Base-by-base conservation (phyloP, 2,797 vertebrate species). In the Falco novaeseelandiae region DNA sequence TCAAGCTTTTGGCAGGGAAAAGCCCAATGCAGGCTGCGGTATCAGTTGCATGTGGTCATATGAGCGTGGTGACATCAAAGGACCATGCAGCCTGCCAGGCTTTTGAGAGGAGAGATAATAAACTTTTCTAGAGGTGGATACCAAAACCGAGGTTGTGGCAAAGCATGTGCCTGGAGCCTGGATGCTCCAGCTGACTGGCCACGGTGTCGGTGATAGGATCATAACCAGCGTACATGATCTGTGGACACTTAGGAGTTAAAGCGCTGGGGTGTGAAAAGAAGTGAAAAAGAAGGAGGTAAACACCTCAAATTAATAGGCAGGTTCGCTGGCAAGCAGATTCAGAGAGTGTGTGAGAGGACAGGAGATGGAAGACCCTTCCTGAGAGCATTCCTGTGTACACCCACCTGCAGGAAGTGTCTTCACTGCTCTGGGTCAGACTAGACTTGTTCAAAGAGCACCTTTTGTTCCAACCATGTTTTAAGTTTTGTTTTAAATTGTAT, bases 391-490 rank as follows among this genome's bases (percentile, higher is more conserved):
- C 77, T 83, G 59, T 67, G 73, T 89, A 57, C 57, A 25, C 57
- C 73, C 46, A 66, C 81, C 65, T 86, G 54, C 51, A 94, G 94
- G 80, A 96, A 95, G 36, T 30, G 12, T 74, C 73, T 62, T 83
- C 54, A 40, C 49, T 78, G 49, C 79, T 65, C 69, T 72, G 38
- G 90, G 87, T 92, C 92, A 94, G 55, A 54, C 85, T 26, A 52
- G 66, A 57, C 88, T 95, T 90, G 66, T 92, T 91, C 89, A 94
- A 95, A 93, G 87, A 93, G 36, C 77, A 96, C 83, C 85, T 93
- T 95, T 93, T 94, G 77, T 93, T 97, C 89, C 88, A 86, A 34
- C 17, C 14, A 3, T 49, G 42, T 90, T 90, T 95, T 65, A 95
- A 93, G 87, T 95, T 94, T 81, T 79, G 63, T 92, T 92, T 94